Evolutionary conservation across 2,113 vertebrate genomes (phyloP), one percentile per base, ranked within the genome.

Genomic region (Hiodon alosoides): DNA sequence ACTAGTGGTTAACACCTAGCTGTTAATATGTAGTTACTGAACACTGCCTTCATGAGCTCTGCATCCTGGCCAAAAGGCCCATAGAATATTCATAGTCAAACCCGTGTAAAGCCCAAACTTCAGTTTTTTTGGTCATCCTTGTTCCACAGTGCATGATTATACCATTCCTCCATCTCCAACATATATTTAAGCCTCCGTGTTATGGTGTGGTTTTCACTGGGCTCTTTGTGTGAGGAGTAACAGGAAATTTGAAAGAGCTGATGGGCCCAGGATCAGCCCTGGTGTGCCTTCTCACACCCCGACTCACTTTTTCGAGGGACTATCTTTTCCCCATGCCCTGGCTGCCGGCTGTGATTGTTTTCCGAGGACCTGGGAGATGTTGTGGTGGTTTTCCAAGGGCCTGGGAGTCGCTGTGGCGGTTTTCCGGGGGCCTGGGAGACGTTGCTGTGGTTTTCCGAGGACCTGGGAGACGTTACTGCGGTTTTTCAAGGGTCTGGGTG

Each of bases 41-140:
- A 72, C 71, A 72, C 71, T 72, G 58, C 17, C 58, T 62, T 54
- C 62, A 10, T 4, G 14, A n/a, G 59, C 62, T 72, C 59, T 72
- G 71, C 71, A 16, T 62, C 59, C 71, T 62, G 59, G 48, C 71
- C 31, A 31, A 31, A 31, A 51, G 71, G 47, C 50, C 50, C 9
- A 62, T 62, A 48, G 58, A 62, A 62, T 72, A 62, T 72, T 72
- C 71, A 72, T 62, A n/a, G 58, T 14, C 17, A 17, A 13, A 8
- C 47, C 58, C 47, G 52, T 60, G 48, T 62, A 46, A 48, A 60
- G 13, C 47, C 7, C 47, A 60, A 52, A 31, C 71, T 72, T 57
- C 10, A 7, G 31, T 31, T 57, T 57, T 62, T 60, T 52, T 5
- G 61, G 71, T n/a, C 71, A 62, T 50, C 59, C 14, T 51, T 60